Evolutionary conservation across 2,797 vertebrate species (phyloP), one percentile per base, ranked within the genome.

Genomic region (Philypnodon macrostomus): DNA sequence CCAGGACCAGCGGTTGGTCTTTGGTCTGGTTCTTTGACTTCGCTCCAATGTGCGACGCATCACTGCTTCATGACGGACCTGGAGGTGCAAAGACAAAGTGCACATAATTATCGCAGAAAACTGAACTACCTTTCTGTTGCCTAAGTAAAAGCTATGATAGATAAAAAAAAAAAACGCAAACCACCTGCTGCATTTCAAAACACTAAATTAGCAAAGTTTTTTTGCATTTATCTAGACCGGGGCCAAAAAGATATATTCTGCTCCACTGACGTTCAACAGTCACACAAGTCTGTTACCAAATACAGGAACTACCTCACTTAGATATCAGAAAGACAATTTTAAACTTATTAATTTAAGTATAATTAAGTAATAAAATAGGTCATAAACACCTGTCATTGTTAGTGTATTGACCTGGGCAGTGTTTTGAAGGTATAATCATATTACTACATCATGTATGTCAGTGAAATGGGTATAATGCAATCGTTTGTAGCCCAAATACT

Each of bases 1-100:
- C 96, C 95, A 98, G 0, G 95, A 97, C 95, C 95, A 98, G 59
- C 95, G 92, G 88, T 89, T 94, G 18, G 86, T 67, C 78, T 91
- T 97, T 51, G 83, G 94, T 65, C 65, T 92, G 66, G 88, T 81
- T 83, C 89, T 94, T 83, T 94, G 93, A 83, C 92, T 93, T 70
- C 87, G 91, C 72, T 97, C 95, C 74, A 92, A 72, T 0, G 95
- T 97, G 15, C 93, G 90, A 5, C 87, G 92, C 5, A 98, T 93
- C 62, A 97, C 96, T 1, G 93, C 94, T 85, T 98, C 95, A 65
- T 95, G 92, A 18, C 94, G 93, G 37, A 86, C 90, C 96, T 98
- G 54, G 17, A 63, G 21, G 21, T 34, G 56, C 23, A 47, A 24
- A 52, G 36, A 57, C 27, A 29, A 40, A 5, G 16, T 40, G 0